Conservation (phyloP, 2,797 vertebrate species). For the Synanceia verrucosa region DNA sequence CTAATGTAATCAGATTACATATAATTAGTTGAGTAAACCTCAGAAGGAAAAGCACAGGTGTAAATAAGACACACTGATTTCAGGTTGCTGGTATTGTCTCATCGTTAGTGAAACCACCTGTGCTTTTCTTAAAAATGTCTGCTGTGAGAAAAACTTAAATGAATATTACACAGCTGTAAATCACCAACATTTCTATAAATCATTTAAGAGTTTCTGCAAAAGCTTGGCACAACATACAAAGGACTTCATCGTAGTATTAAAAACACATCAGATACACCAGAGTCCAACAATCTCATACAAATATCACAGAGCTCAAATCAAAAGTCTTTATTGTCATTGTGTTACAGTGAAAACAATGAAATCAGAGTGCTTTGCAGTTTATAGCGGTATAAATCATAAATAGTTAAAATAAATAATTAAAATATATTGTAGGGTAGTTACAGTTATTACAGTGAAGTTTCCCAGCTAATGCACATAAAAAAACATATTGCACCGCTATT, state of each 20-base stretch:
- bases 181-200: neutral
- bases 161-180: neutral
- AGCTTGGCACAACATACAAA: neutral
- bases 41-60: neutral
- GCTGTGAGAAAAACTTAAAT: neutral
- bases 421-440: no score
- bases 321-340: no score
- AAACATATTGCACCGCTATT: no score
- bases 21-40: neutral
- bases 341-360: no score
- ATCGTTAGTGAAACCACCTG: neutral
- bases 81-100: neutral
- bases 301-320: neutral
- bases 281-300: neutral
- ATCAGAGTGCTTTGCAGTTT: no score
- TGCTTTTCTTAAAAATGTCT: neutral
- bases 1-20: neutral
- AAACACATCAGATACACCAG: neutral
- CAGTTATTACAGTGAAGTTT: no score
- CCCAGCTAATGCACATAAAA: no score
- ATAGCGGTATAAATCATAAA: no score
- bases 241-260: neutral
- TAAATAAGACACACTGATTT: neutral
- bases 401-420: no score
- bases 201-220: neutral